Evolutionary conservation across 2,113 vertebrate genomes (phyloP), one percentile per base, ranked within the genome.

Genomic region (Leuciscus idus): DNA sequence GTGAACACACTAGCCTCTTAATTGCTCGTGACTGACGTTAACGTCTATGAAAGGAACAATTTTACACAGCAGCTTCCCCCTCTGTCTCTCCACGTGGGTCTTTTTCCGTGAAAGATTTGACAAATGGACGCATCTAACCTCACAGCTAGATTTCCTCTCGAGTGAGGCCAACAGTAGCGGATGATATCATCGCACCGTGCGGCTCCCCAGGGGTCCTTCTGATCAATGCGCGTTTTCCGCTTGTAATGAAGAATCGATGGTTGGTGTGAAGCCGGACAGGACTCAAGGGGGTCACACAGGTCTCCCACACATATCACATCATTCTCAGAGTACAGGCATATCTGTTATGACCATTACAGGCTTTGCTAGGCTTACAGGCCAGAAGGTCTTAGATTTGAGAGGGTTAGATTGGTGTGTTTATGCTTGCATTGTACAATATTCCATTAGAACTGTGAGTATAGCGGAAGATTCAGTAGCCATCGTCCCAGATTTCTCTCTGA

Each of bases 191-290:
- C 80, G 39, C 75, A 61, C 79, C 33, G 70, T 70, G 30, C 30
- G 26, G 46, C 87, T 87, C 84, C 85, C 87, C 64, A 86, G 87
- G 91, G 91, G 90, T 87, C 72, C 75, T n/a, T 76, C 82, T 90
- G 89, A 92, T 94, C 92, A 91, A 92, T 93, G 90, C 82, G 43
- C 89, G 84, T 90, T 90, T 89, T 88, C 86, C 74, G 59, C 81
- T 39, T 89, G 76, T 89, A 90, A 91, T 90, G 87, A 89, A 87
- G 79, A 91, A 90, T 91, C 91, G 78, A 90, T 90, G 84, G 87
- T 85, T 33, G 62, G 57, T 85, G 59, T 86, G 59, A 80, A 79
- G 79, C 50, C 26, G 80, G 86, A 79, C 86, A 59, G 84, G 80
- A 87, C 88, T 87, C 66, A 64, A 74, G 81, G 85, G 85, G 75